phyloP scores from a whole-genome alignment of 1,140 invertebrate genomes.

The Teleogryllus occipitalis region DNA sequence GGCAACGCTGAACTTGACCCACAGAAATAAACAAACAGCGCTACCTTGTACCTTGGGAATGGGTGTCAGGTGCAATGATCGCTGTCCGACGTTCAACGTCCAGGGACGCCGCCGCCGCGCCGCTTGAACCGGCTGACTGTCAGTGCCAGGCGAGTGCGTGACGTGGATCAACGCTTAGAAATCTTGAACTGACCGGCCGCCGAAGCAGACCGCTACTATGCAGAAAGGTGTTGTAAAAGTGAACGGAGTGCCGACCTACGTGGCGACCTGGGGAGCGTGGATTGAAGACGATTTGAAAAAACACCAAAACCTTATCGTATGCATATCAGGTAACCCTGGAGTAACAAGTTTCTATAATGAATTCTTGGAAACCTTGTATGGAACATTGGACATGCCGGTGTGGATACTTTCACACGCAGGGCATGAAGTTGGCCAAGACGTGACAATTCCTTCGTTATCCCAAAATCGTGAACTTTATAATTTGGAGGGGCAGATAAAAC shows the following conservation, averaged over 20 bases:
- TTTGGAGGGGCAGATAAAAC: conserved; percentile 66
- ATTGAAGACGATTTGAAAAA: conserved; percentile 50
- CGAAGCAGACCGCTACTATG: conserved; percentile 31
- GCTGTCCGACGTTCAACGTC: too few relatives aligned
- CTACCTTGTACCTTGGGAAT: too few relatives aligned
- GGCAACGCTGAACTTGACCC: too few relatives aligned
- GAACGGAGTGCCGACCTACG: conserved; percentile 53
- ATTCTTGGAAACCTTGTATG: conserved; percentile 55
- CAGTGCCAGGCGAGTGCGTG: too few relatives aligned
- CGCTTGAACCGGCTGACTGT: too few relatives aligned
- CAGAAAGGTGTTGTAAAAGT: conserved; percentile 47
- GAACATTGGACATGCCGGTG: conserved; percentile 49
- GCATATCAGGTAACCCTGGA: conserved; percentile 63
- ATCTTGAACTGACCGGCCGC: too few relatives aligned
- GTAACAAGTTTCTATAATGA: conserved; percentile 58
- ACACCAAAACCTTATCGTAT: conserved; percentile 43
- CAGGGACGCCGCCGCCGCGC: too few relatives aligned
- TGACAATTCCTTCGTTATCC: conserved; percentile 38
- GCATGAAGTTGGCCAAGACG: conserved; percentile 33
- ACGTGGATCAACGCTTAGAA: too few relatives aligned
- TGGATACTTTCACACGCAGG: conserved; percentile 66
- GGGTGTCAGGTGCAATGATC: too few relatives aligned
- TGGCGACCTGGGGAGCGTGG: conserved; percentile 57
- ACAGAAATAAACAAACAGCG: too few relatives aligned
- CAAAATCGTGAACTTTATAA: conserved; percentile 50